Evolutionary conservation across 2,888 invertebrate genomes (phyloP), one percentile per base, ranked within the genome.

Genomic region (Scaptomyza flava): DNA sequence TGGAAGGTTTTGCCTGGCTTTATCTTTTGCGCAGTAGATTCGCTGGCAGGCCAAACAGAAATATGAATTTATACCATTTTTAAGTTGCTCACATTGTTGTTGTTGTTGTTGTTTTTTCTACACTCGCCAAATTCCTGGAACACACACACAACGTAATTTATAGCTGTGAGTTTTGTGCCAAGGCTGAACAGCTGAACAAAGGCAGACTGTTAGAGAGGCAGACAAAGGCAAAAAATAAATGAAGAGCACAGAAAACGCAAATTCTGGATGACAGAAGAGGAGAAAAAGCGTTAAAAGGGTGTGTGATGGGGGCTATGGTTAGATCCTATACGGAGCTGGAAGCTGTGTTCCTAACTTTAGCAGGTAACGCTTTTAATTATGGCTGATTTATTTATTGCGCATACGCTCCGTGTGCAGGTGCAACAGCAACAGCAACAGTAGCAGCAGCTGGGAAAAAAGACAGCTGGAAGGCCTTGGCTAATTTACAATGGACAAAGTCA

Each of bases 331-430:
- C 41, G 27, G 27, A 6, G 30, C 51, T 48, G 31, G 59, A 41
- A 11, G 33, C 11, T 33, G 50, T 30, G 17, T 31, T 34, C 63
- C 52, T 58, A 67, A 63, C 76, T 75, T 70, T 56, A 41, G 69
- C 78, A 47, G 61, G 67, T 50, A 27, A 67, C 76, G 72, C 77
- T 84, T 84, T 81, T 81, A 81, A 81, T 81, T 81, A 84, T 84
- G 63, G 52, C 72, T 81, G 81, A 81, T 81, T 81, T 81, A 81
- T 84, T 81, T 79, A 81, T 82, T 80, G 83, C 83, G 83, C 72
- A 79, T 72, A 79, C 75, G 80, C 73, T 53, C 34, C 60, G 75
- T 45, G 63, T 71, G 67, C 71, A 74, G 75, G 56, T 66, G 75
- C 75, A 66, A 14, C 56, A 30, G 41, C 48, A 30, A 30, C 17